Evolutionary conservation across 1,140 invertebrate species (phyloP), one percentile per base, ranked within the genome.

Genomic region (Danaus melanippus): DNA sequence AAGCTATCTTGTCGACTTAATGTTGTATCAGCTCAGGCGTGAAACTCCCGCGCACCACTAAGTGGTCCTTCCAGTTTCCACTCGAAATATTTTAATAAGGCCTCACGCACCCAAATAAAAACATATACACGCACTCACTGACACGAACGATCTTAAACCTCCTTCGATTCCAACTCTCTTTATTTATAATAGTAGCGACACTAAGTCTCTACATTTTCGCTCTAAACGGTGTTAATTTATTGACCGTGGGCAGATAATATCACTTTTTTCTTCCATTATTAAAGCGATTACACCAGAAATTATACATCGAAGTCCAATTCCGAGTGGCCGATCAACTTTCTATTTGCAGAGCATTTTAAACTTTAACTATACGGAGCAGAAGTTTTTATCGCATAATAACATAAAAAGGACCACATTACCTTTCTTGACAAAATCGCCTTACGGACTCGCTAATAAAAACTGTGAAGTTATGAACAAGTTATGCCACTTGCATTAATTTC

Each of bases 81-180:
- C 74, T 86, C 81, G 83, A 86, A 86, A 86, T 86, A 84, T 86
- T 86, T 86, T 86, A 86, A 86, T 86, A 86, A 84, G 79, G 76
- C 81, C 76, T 78, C 83, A 84, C 84, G 79, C 81, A 84, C 72
- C 79, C 77, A 82, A 86, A 84, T 84, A 86, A 84, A 83, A 82
- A 82, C 74, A 80, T 72, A 78, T 72, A 78, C 76, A 78, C 74
- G 71, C 70, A 80, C 73, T 70, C 68, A 72, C 63, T 53, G 58
- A 67, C 77, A 73, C 73, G 69, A 75, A 74, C 67, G 67, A 60
- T 72, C 71, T 69, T 65, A 69, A 75, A 68, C 70, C 69, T 69
- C 67, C 62, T 56, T 62, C 64, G 62, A 66, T 69, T 68, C 67
- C 64, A 72, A 42, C 66, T 62, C 65, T 71, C 63, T 74, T 78